phyloP scores from a whole-genome alignment of 1,140 invertebrate genomes.

The Bombyx mori region DNA sequence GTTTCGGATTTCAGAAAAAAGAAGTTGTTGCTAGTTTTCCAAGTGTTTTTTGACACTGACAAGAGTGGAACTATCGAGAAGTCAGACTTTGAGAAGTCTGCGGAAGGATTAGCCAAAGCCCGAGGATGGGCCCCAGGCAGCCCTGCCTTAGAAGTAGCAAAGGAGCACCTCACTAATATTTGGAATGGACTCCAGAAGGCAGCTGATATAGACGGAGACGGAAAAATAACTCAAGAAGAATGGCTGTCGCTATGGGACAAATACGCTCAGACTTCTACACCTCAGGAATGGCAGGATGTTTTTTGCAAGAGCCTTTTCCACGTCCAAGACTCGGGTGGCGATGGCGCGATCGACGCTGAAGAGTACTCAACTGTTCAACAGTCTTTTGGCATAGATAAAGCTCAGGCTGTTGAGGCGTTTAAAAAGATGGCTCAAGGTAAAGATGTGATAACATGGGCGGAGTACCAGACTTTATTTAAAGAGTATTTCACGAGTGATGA shows the following conservation, averaged over 20 bases:
- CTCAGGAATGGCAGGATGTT: conserved; percentile 81
- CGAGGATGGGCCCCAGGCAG: conserved; percentile 78
- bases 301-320: conserved; percentile 89
- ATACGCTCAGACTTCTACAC: conserved; percentile 78
- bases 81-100: conserved; percentile 83
- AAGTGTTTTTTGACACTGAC: conserved; percentile 86
- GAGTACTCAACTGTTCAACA: conserved; percentile 83
- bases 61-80: conserved; percentile 83
- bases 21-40: conserved; percentile 86
- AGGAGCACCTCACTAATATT: conserved; percentile 78
- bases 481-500: conserved; percentile 85
- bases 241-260: conserved; percentile 87
- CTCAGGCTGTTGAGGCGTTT: conserved; percentile 79
- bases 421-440: conserved; percentile 79
- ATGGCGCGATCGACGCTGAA: conserved; percentile 81
- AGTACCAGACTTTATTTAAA: conserved; percentile 81
- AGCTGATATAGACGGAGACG: conserved; percentile 84
- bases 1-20: conserved; percentile 87
- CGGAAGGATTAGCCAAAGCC: conserved; percentile 79
- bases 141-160: conserved; percentile 76
- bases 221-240: conserved; percentile 82
- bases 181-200: conserved; percentile 82
- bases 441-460: conserved; percentile 75
- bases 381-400: conserved; percentile 77
- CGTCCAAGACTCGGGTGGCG: conserved; percentile 83